Evolutionary conservation across 2,113 vertebrate genomes (phyloP), one percentile per base, ranked within the genome.

Genomic region (Rana temporaria): DNA sequence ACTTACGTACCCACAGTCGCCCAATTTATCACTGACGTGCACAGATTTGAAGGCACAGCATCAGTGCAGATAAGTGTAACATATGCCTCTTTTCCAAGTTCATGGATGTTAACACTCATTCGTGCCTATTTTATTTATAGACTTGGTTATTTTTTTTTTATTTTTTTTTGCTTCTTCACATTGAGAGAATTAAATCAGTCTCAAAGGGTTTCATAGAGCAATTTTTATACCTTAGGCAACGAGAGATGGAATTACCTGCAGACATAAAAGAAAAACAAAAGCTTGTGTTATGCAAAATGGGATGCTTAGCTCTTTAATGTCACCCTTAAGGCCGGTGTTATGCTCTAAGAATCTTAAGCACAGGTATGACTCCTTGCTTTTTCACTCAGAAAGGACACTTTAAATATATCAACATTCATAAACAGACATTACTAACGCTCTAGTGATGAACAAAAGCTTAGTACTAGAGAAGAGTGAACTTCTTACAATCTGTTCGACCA

Each of bases 1-100:
- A 57, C 34, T 76, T 83, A 26, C 71, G 68, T 66, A 66, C 71
- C 63, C 72, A 68, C 81, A 55, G 62, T 83, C 81, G 63, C 72
- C 81, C 72, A 52, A 83, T 83, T 72, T 59, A 64, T 83, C 81
- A 83, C 68, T 60, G 20, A 38, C 53, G 52, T 52, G 53, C 30
- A 30, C 53, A 57, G 30, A 17, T 70, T 60, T 56, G 48, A 82
- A 48, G 69, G 38, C 32, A 59, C 53, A 42, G 32, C 60, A n/a
- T 52, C 32, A 42, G 52, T 53, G 14, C n/a, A 65, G n/a, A 67
- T 38, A 65, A 20, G 48, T 59, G 53, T 32, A 70, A 59, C 67
- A 80, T 80, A 69, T 76, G 72, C 72, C 53, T 83, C 34, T 67
- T 75, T 38, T 59, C 24, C 53, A 20, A 67, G 26, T 66, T 66